A percentile compares a stretch with the other conserved stretches of the same genome.
Evolutionary conservation across 92 coral and sea anemone genomes (phyloP).

Genomic region (Phymanthus crucifer): DNA sequence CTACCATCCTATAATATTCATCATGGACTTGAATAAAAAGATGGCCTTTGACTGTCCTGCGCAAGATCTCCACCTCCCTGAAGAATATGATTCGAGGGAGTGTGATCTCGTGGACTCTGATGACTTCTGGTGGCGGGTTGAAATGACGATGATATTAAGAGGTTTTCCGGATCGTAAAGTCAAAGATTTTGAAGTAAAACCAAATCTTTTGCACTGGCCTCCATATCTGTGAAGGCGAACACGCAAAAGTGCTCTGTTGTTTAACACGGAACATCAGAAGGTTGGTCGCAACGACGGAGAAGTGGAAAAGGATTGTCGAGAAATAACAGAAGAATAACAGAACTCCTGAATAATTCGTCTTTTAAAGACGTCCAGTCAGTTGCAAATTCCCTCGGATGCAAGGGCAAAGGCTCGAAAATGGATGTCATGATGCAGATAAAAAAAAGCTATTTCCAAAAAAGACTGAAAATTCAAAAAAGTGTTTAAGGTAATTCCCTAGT

Average conservation of each 20-base stretch:
- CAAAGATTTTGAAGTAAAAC: conserved; percentile 12
- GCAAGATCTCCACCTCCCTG: conserved; percentile 40
- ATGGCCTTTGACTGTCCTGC: conserved; percentile 51
- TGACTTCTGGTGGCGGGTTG: conserved; percentile 46
- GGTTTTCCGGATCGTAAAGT: conserved; percentile 44
- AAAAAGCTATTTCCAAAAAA: conserved; percentile 35
- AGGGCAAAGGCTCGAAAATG: conserved; percentile 41
- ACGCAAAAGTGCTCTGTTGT: conserved; percentile 26
- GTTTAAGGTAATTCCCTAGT: too few species aligned
- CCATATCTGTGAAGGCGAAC: conserved; percentile 30
- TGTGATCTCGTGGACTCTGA: conserved; percentile 44
- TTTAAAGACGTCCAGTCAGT: conserved; percentile 35
- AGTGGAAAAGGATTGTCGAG: conserved; percentile 47
- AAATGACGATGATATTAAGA: conserved; percentile 38
- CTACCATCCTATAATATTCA: conserved; percentile 33
- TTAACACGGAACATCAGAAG: conserved; percentile 58
- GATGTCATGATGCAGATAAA: conserved; percentile 43
- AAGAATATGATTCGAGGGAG: conserved; percentile 25
- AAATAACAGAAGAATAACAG: conserved; percentile 57
- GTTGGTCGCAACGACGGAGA: conserved; percentile 32
- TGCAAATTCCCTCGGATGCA: conserved; percentile 15
- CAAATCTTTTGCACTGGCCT: conserved; percentile 54
- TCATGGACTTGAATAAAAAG: conserved; percentile 50
- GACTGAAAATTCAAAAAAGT: conserved; percentile 56
- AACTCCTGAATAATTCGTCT: conserved; percentile 38